phyloP scores from a whole-genome alignment of 2,113 vertebrate genomes.

The Bubalus kerabau region DNA sequence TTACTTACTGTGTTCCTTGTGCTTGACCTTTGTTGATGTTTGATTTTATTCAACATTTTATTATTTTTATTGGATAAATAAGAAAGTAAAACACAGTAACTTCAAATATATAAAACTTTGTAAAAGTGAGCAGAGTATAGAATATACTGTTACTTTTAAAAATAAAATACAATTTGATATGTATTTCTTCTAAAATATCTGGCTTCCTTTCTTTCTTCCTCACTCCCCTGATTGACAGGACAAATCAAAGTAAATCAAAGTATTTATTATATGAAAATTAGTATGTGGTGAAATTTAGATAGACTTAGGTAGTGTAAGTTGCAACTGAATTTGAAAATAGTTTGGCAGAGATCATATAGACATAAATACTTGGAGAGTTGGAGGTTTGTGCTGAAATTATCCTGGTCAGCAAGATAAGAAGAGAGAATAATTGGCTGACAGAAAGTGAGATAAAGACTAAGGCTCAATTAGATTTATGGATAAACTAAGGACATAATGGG shows the following conservation, averaged over 20 bases:
- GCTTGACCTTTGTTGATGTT: neutral
- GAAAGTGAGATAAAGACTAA: conserved; percentile 26
- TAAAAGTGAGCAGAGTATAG: neutral
- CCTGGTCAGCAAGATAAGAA: neutral
- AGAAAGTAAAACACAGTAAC: neutral
- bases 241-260: neutral
- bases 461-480: conserved; percentile 8
- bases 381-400: neutral
- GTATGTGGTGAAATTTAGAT: neutral
- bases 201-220: neutral
- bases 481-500: neutral
- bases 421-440: conserved; percentile 15
- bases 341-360: neutral
- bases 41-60: neutral
- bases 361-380: neutral
- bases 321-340: neutral
- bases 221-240: neutral
- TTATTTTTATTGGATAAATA: neutral
- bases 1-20: neutral
- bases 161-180: neutral
- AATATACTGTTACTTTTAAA: neutral
- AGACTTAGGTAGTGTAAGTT: neutral
- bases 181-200: neutral
- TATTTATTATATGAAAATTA: neutral
- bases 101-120: neutral